phyloP scores from a whole-genome alignment of 1,140 invertebrate species.

The Orchesella cincta region DNA sequence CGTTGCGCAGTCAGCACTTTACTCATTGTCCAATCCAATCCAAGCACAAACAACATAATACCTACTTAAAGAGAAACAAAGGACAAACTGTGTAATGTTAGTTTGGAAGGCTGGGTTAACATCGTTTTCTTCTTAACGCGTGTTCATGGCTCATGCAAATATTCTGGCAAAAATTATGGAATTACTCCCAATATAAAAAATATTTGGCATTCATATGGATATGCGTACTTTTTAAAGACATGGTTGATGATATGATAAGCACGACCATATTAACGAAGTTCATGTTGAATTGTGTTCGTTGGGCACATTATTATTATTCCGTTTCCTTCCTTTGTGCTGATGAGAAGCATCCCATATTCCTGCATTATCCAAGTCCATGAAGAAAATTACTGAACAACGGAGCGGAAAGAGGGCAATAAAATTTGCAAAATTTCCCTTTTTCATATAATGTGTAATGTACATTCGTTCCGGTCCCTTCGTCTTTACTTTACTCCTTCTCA shows the following conservation, averaged over 20 bases:
- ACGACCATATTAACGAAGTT: too few relatives aligned
- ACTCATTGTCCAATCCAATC: too few relatives aligned
- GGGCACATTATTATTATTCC: background rate
- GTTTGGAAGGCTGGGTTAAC: too few relatives aligned
- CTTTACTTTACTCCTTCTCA: background rate
- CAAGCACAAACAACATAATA: too few relatives aligned
- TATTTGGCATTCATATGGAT: background rate
- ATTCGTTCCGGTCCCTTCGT: background rate
- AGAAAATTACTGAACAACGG: background rate
- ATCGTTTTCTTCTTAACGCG: too few relatives aligned
- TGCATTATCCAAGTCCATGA: too few relatives aligned
- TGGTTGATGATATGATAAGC: background rate
- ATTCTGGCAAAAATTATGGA: background rate
- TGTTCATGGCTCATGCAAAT: background rate
- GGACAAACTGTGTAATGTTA: too few relatives aligned
- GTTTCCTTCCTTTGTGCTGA: background rate
- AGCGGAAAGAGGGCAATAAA: slow-evolving; percentile 41
- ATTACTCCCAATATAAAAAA: background rate
- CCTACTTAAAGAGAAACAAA: too few relatives aligned
- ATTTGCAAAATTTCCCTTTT: slow-evolving; percentile 43
- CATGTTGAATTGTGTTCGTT: too few relatives aligned
- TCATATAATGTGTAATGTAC: background rate
- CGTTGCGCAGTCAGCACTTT: too few relatives aligned
- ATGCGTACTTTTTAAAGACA: background rate
- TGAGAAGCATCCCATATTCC: background rate